Percentiles rank a stretch among this genome's conserved stretches.
Conservation (phyloP, 2,797 vertebrate species). For the Rhinatrema bivittatum region DNA sequence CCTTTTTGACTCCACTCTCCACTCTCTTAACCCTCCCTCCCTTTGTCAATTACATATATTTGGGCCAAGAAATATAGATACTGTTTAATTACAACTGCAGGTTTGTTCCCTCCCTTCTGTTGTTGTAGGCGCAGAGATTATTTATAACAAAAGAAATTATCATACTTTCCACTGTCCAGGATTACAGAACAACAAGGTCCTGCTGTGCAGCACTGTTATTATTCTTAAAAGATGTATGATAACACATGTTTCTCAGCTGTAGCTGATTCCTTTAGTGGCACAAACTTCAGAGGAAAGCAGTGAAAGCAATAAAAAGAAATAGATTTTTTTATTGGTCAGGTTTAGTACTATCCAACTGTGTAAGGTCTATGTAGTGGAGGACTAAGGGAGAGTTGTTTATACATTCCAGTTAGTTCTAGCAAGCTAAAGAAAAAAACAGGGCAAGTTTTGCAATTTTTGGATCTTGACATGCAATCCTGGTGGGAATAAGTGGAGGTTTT, state of each 20-base stretch:
- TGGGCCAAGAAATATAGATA: no score
- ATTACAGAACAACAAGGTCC: constrained; percentile 42
- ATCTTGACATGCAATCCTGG: no score
- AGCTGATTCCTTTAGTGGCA: constrained; percentile 43
- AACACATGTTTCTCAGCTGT: constrained; percentile 44
- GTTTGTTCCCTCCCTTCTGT: no score
- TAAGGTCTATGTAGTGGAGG: constrained; percentile 20
- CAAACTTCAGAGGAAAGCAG: constrained; percentile 57
- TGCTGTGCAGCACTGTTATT: constrained; percentile 26
- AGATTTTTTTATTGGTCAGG: constrained; percentile 48
- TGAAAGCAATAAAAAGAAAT: constrained; percentile 58
- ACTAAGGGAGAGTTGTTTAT: constrained; percentile 13
- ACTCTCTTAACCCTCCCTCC: no score
- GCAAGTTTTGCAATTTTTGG: no score
- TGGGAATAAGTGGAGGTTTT: no score
- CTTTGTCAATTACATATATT: no score
- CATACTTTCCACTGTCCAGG: constrained; percentile 24
- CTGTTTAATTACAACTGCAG: no score
- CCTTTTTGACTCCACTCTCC: no score
- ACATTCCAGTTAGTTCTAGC: constrained; percentile 19
- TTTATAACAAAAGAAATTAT: constrained; percentile 30
- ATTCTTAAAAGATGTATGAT: constrained; percentile 17
- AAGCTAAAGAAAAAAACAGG: no score
- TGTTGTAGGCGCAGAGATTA: no score
- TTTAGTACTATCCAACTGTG: constrained; percentile 77